Percentiles rank a stretch among this genome's conserved stretches.
Conservation (phyloP, 2,113 vertebrate species). For the Ailuropoda melanoleuca region DNA sequence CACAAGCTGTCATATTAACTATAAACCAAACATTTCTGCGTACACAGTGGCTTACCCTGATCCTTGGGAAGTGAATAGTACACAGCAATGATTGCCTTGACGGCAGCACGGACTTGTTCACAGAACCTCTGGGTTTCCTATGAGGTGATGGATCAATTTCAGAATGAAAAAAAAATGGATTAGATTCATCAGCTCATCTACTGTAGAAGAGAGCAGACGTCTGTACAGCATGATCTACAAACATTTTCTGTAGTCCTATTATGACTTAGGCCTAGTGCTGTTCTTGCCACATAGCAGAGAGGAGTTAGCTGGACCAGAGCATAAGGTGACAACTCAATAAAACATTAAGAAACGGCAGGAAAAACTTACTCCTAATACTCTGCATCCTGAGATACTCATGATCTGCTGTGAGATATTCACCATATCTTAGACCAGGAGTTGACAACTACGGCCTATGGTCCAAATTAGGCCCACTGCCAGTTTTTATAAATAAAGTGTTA, state of each 20-base stretch:
- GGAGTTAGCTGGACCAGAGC: background rate
- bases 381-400: background rate
- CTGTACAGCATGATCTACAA: background rate
- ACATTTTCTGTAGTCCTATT: background rate
- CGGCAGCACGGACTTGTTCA: conserved; percentile 85
- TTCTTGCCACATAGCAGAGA: background rate
- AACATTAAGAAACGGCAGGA: conserved; percentile 19
- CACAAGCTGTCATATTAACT: background rate
- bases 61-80: conserved; percentile 94
- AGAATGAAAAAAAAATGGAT: conserved; percentile 33
- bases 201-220: background rate
- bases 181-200: background rate
- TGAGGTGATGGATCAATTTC: conserved; percentile 48
- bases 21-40: background rate
- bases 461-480: background rate
- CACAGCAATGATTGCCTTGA: conserved; percentile 86
- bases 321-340: conserved; percentile 18
- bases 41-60: conserved; percentile 87
- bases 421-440: background rate
- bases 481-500: background rate
- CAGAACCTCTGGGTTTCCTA: conserved; percentile 88
- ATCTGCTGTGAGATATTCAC: background rate
- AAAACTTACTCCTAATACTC: background rate
- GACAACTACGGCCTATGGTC: background rate
- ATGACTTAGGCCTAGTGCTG: background rate